Base-by-base conservation (phyloP, 2,797 vertebrate genomes). In the Cuculus canorus region DNA sequence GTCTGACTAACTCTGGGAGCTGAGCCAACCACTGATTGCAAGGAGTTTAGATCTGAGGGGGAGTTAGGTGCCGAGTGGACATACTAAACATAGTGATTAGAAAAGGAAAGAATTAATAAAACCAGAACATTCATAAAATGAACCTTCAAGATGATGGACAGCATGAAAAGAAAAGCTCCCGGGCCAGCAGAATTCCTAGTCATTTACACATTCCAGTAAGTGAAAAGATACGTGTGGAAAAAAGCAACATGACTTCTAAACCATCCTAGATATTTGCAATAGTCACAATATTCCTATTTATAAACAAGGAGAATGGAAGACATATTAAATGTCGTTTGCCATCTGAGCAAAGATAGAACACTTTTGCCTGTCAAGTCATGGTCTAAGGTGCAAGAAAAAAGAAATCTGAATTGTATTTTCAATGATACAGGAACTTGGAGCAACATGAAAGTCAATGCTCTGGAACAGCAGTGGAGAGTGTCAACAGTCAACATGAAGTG, bases 101-200 rank as follows among this genome's bases (percentile, higher is more conserved):
- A 79, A 90, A 92, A 88, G 95, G 93, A 96, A 97, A 94, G 85
- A 60, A 95, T 96, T 96, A 95, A 96, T 96, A 96, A 95, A 94
- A 92, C 94, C 5, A 25, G 56, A 94, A 50, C 24, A 53, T 86
- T 77, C 73, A 73, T 84, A 82, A 90, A 86, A 79, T 69, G n/a
- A 91, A 60, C 48, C 24, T 82, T 75, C 59, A 76, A 79, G 63
- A 70, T 0, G 0, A 72, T n/a, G 13, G 66, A 33, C 39, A 86
- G 43, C 41, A 39, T 28, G 60, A 82, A 93, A 95, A 56, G 23
- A 52, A 50, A 95, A 63, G 28, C 59, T 91, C 33, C 57, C 21
- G 28, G 61, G 30, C 39, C 45, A 70, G 39, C 65, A 68, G 80
- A 80, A 84, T 91, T 88, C 66, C 52, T 86, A 63, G 32, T 66